Base-by-base conservation (phyloP, 2,113 vertebrate species). In the Dendropsophus ebraccatus region DNA sequence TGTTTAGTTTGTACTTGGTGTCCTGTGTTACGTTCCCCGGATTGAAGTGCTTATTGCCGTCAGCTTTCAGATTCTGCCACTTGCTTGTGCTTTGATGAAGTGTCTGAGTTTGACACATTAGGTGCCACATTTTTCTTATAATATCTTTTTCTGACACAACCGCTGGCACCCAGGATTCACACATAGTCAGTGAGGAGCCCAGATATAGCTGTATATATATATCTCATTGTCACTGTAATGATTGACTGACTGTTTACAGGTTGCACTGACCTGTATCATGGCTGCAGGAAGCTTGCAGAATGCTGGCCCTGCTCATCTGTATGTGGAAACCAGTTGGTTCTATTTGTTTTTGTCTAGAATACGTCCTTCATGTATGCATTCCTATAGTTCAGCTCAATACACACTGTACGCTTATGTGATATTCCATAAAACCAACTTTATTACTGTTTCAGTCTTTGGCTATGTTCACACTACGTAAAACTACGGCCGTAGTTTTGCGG, bases 201-300 rank as follows among this genome's bases (percentile, higher is more conserved):
- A 81, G 54, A 87, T 81, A 87, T 81, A 81, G 67, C 35, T n/a
- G 23, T 81, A 86, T 81, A 81, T 86, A 81, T 70, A 80, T 28
- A 47, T 69, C 70, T 83, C 65, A 41, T 72, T 69, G 60, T 69
- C 79, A 16, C 28, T 10, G 79, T 81, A 41, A 72, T 72, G 65
- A 70, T 14, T 72, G 65, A 70, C 67, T 73, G 56, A 58, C 54
- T 80, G 56, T 80, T 62, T 60, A 80, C 78, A 25, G 75, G 32
- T 77, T 77, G 78, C 54, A 47, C 78, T 81, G 78, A 81, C 78
- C 78, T 65, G 54, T 28, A 62, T 81, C 56, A 35, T 7, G n/a
- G 30, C 37, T 23, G 60, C 60, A 50, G 37, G 79, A 60, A 32
- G 49, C 74, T 54, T 30, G 50, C 47, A 52, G 7, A 28, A 50